Evolutionary conservation across 1,140 invertebrate genomes (phyloP).

Genomic region (Argopecten irradians): DNA sequence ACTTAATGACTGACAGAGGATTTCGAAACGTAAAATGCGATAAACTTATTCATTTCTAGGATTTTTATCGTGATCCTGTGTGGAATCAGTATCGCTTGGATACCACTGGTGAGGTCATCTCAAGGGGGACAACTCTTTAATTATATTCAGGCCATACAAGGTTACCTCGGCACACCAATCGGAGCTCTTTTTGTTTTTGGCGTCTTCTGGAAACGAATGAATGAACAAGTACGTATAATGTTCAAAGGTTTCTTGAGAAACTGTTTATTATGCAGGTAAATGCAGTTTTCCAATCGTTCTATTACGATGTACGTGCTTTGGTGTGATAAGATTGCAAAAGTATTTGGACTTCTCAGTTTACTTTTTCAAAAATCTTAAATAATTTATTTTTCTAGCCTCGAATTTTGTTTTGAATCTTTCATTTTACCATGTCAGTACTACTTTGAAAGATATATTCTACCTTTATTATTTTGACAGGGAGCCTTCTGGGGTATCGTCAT

Average conservation of each 20-base stretch:
- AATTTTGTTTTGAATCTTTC: not conserved
- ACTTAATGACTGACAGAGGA: not conserved
- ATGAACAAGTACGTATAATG: conserved; percentile 77
- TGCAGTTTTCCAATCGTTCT: not conserved
- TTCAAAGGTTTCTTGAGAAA: not conserved
- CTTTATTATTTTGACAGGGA: conserved; percentile 76
- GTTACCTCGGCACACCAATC: conserved; percentile 80
- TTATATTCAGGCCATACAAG: conserved; percentile 80
- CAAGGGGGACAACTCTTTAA: conserved; percentile 80
- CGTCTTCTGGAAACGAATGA: conserved; percentile 78
- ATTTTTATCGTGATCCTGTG: conserved; percentile 79
- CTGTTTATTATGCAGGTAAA: not conserved
- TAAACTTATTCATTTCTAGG: conserved; percentile 51
- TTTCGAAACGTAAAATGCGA: not conserved
- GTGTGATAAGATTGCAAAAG: no score
- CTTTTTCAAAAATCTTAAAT: not conserved
- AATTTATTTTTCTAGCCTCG: not conserved
- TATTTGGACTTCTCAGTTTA: no score
- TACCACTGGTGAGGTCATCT: conserved; percentile 79
- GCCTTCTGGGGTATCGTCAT: conserved; percentile 80
- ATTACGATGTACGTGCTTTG: no score
- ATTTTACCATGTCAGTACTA: no score
- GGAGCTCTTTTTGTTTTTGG: conserved; percentile 79
- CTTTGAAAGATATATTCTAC: no score
- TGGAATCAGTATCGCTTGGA: conserved; percentile 79